Base-by-base conservation (phyloP, 2,797 vertebrate species). In the Sternarchorhynchus goeldii region DNA sequence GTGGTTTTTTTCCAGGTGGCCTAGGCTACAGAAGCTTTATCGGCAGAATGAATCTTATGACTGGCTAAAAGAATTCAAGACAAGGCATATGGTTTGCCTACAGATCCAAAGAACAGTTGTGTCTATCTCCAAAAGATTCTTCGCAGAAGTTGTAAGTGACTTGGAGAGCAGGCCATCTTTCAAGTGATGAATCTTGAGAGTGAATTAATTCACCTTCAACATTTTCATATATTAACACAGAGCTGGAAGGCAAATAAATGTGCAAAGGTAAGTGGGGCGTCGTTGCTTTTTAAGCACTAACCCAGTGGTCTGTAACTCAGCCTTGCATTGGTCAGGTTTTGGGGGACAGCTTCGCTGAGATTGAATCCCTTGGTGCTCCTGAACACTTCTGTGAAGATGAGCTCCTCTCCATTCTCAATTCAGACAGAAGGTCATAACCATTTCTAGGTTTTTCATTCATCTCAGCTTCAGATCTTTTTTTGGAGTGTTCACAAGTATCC, bases 341-440 rank as follows among this genome's bases (percentile, higher is more conserved):
- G 77, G 97, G 97, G 79, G 97, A 99, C 78, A 97, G 96, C 84
- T 99, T 98, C 87, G 96, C 95, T 83, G 97, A 98, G 91, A 95
- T 99, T 29, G 96, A 99, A 89, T 95, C 94, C 6, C 94, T 98
- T 0, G 96, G 94, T 3, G 96, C 96, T 82, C 97, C 97, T 0
- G 94, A 94, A 89, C 96, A 97, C 83, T 99, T 98, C 90, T 97
- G 97, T 87, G 97, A 98, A 91, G 97, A 99, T 76, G 97, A 99
- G 86, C 93, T 99, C 76, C 93, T 98, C 87, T 96, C 95, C 82
- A 97, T 99, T 82, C 93, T 99, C 74, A 95, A 95, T 86, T 93
- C 95, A 62, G 96, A 97, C 87, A 94, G 94, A 89, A 95, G 96
- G 97, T 99, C 90, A 93, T 75, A 67, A n/a, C 68, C 25, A 1